Evolutionary conservation across 2,113 vertebrate species (phyloP).

Genomic region (Ophthalmolycus amberensis): DNA sequence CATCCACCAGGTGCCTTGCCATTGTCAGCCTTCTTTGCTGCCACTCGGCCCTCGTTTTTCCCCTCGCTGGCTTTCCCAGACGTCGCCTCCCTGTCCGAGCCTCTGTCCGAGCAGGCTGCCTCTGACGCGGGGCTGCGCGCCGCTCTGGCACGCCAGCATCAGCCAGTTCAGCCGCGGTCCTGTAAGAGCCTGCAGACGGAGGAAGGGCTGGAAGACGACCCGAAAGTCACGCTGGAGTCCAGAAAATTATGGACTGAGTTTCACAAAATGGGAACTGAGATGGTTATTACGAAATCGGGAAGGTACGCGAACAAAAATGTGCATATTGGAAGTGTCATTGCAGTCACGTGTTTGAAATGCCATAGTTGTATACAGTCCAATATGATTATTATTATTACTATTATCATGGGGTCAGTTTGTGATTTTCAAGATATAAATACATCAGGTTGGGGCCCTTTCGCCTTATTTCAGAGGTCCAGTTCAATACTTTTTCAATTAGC

Average conservation of each 20-base stretch:
- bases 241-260: constrained; percentile 96
- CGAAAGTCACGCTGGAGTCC: constrained; percentile 95
- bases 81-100: constrained; percentile 82
- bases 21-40: constrained; percentile 88
- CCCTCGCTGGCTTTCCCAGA: constrained; percentile 87
- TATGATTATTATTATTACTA: neutral
- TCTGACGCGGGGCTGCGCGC: constrained; percentile 87
- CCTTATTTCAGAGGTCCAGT: no score
- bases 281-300: constrained; percentile 99
- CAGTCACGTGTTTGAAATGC: neutral
- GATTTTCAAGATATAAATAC: neutral
- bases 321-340: neutral
- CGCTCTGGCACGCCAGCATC: constrained; percentile 87
- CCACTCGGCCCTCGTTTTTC: constrained; percentile 90
- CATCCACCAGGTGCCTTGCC: constrained; percentile 89
- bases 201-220: constrained; percentile 91
- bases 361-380: neutral
- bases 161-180: constrained; percentile 82
- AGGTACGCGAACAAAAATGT: constrained; percentile 83
- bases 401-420: neutral
- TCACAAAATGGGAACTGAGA: constrained; percentile 96
- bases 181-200: constrained; percentile 88
- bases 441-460: neutral
- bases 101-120: constrained; percentile 84
- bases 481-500: neutral